phyloP scores from a whole-genome alignment of 2,888 invertebrate genomes.

The Lordiphosa andalusiaca region DNA sequence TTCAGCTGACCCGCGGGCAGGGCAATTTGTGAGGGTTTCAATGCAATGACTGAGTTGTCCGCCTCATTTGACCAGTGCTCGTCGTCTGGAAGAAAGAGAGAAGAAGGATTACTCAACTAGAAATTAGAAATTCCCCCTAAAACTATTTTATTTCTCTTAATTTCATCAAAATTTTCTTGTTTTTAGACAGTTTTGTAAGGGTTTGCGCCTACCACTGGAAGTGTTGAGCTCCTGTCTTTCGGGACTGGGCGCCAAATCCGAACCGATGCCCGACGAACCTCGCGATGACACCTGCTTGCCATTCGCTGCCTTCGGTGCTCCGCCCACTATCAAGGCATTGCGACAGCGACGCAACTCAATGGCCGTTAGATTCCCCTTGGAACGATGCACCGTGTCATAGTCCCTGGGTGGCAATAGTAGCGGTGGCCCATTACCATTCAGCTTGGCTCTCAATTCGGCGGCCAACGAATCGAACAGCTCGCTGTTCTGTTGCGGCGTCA shows the following conservation, averaged over 20 bases:
- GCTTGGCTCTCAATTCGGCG: conserved; percentile 91
- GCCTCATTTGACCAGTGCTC: conserved; percentile 80
- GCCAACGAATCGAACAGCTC: conserved; percentile 94
- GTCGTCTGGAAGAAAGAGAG: conserved; percentile 64
- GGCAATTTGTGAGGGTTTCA: conserved; percentile 78
- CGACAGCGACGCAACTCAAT: conserved; percentile 84
- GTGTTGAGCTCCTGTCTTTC: conserved; percentile 82
- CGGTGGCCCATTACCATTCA: conserved; percentile 85
- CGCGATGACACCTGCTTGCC: conserved; percentile 85
- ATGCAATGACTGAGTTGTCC: conserved; percentile 79
- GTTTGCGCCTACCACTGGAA: conserved; percentile 78
- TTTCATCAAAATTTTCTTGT: too few species aligned
- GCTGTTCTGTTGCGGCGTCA: conserved; percentile 82
- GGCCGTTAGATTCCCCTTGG: conserved; percentile 87
- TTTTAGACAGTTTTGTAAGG: too few species aligned
- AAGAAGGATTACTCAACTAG: too few species aligned
- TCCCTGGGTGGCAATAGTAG: conserved; percentile 95
- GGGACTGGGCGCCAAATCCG: conserved; percentile 92
- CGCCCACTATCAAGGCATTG: conserved; percentile 79
- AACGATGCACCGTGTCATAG: conserved; percentile 93
- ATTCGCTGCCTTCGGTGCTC: conserved; percentile 79
- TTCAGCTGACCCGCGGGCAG: conserved; percentile 74
- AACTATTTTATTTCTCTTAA: too few species aligned
- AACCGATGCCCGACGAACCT: conserved; percentile 93
- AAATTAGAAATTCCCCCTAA: too few species aligned